Conservation (phyloP, 2,888 invertebrate genomes). For the Dimorphilus gyrociliatus region DNA sequence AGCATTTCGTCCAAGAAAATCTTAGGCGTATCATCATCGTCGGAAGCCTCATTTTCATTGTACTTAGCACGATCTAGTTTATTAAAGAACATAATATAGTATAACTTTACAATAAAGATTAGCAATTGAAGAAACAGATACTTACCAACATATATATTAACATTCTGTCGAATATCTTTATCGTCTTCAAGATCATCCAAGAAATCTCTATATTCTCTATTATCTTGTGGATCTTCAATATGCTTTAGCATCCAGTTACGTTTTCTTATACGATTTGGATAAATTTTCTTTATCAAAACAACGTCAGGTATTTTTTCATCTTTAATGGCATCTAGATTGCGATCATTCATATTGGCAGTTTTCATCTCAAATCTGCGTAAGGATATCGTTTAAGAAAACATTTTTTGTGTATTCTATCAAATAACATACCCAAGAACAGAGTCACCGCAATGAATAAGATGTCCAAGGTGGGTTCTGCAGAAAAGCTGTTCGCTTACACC, state of each 20-base stretch:
- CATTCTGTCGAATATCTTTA: slow-evolving; percentile 64
- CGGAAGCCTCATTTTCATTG: slow-evolving; percentile 14
- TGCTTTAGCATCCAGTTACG: slow-evolving; percentile 79
- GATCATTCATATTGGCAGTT: slow-evolving; percentile 80
- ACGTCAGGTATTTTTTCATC: slow-evolving; percentile 61
- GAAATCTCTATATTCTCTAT: slow-evolving; percentile 81
- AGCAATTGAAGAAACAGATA: slow-evolving; percentile 2
- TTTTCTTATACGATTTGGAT: slow-evolving; percentile 54
- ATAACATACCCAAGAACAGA: slow-evolving; percentile 61
- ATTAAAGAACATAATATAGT: too few relatives aligned
- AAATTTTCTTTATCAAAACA: slow-evolving; percentile 80
- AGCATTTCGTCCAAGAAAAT: slow-evolving; percentile 36
- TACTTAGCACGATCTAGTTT: too few relatives aligned
- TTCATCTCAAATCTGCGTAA: slow-evolving; percentile 59
- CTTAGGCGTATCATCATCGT: slow-evolving; percentile 26
- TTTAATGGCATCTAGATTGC: slow-evolving; percentile 63
- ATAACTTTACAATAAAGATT: neutral
- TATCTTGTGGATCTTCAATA: slow-evolving; percentile 43
- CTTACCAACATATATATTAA: slow-evolving; percentile 63
- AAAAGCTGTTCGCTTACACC: slow-evolving; percentile 60
- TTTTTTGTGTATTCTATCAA: slow-evolving; percentile 1
- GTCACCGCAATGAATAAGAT: slow-evolving; percentile 78
- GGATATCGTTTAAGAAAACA: neutral
- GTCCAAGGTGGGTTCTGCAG: slow-evolving; percentile 80
- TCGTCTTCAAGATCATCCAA: slow-evolving; percentile 94